Evolutionary conservation across 1,140 invertebrate species (phyloP).

Genomic region (Drosophila kanapiae): DNA sequence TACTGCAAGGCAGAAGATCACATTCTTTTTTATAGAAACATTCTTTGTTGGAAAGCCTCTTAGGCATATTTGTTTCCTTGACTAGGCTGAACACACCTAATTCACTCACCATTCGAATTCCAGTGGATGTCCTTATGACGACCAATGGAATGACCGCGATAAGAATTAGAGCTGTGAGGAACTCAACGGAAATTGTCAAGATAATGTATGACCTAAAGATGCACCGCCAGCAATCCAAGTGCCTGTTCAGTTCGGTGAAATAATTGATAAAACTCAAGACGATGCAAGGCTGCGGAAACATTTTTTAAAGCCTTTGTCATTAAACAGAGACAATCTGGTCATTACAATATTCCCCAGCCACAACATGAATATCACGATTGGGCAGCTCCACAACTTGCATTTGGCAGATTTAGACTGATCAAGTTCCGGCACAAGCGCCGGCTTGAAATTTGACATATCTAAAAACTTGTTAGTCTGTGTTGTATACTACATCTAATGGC

Average conservation of each 20-base stretch:
- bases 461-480: not conserved
- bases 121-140: not conserved
- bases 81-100: not conserved
- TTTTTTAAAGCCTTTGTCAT: no score
- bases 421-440: not conserved
- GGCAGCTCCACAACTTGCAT: not conserved
- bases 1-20: slow-evolving; percentile 19
- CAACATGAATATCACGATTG: not conserved
- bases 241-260: not conserved
- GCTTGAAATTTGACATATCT: not conserved
- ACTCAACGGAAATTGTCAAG: not conserved
- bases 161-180: not conserved
- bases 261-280: not conserved
- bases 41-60: not conserved
- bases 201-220: not conserved
- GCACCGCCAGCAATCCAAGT: not conserved
- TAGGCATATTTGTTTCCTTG: no score
- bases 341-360: not conserved
- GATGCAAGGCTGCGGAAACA: not conserved
- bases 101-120: slow-evolving; percentile 40
- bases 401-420: not conserved
- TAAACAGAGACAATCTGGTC: no score
- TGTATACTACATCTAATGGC: not conserved
- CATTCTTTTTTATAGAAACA: no score
- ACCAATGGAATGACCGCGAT: not conserved